Evolutionary conservation across 1,140 invertebrate species (phyloP), one percentile per base, ranked within the genome.

Genomic region (Aradophagus sp.): DNA sequence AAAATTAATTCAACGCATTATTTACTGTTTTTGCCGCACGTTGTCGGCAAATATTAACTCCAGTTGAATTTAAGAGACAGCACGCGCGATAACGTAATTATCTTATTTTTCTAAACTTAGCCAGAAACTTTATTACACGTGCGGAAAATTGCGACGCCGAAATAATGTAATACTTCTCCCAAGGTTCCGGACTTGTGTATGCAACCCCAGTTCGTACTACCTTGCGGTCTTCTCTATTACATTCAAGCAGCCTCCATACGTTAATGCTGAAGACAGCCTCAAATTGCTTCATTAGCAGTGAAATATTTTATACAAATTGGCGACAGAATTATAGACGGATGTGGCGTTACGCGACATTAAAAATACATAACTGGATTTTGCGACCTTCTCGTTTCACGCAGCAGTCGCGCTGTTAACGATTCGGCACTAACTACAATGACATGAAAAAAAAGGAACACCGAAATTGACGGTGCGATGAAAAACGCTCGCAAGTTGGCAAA

Each of bases 291-390:
- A 84, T 84, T 84, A 86, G 80, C 82, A 71, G 66, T 69, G 72
- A 77, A 77, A 84, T 84, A 84, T 85, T 84, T 84, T 84, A 83
- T 83, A 85, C 82, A 84, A 85, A 85, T 84, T 84, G 80, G 80
- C 68, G 78, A 79, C 74, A 84, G 82, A 84, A 84, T 86, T 84
- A 85, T 77, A 36, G 14, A 50, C 27, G 48, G 20, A 27, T 13
- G 19, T 35, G 29, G 17, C 39, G 29, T 34, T 55, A 15, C 27
- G 56, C 41, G 70, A 52, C 69, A 68, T 77, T 75, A 79, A 82
- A 82, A 84, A 84, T 82, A 78, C 70, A 34, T 34, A 34, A 34
- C 14, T 34, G 12, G 32, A 4, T 3, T 34, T 26, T 36, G 23
- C 19, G 11, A n/a, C n/a, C n/a, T n/a, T n/a, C n/a, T n/a, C n/a